These are phyloP conservation scores for Hermaeophaga mercurialis DNA, from an alignment of 2,888 invertebrate species.

Conservation along the genomic window DNA sequence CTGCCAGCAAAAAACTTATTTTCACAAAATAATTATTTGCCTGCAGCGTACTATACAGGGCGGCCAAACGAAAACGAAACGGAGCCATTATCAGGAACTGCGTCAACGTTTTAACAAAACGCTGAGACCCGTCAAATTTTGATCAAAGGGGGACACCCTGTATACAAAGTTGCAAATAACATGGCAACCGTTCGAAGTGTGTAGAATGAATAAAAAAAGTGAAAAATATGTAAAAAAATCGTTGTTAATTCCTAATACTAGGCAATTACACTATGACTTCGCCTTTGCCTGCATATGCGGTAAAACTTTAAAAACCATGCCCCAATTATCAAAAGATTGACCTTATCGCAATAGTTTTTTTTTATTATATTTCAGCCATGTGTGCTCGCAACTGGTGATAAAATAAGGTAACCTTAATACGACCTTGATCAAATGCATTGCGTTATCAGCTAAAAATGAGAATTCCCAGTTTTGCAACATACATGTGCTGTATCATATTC, in stretches of 20 bases:
- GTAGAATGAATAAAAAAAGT: neutral
- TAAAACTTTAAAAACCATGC: neutral
- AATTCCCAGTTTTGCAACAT: slow-evolving; percentile 6
- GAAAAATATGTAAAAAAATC: slow-evolving; percentile 5
- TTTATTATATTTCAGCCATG: neutral
- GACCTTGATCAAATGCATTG: slow-evolving; percentile 8
- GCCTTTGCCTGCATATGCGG: slow-evolving; percentile 3
- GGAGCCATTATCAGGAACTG: no score
- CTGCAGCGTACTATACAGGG: no score
- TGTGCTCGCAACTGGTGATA: slow-evolving; percentile 10
- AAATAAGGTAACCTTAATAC: slow-evolving; percentile 5
- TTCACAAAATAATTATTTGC: no score
- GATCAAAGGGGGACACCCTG: no score
- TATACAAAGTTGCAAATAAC: no score
- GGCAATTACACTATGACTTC: slow-evolving; percentile 2
- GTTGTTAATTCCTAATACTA: slow-evolving; percentile 5
- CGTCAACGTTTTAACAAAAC: no score
- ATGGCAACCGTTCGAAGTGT: no score
- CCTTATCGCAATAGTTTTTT: slow-evolving; percentile 10
- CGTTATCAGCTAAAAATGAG: slow-evolving; percentile 3
- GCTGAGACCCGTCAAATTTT: no score
- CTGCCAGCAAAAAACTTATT: no score
- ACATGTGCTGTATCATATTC: neutral
- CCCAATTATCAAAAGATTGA: slow-evolving; percentile 11
- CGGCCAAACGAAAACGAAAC: no score